Base-by-base conservation (phyloP, 2,888 invertebrate species). In the Trichopria drosophilae region DNA sequence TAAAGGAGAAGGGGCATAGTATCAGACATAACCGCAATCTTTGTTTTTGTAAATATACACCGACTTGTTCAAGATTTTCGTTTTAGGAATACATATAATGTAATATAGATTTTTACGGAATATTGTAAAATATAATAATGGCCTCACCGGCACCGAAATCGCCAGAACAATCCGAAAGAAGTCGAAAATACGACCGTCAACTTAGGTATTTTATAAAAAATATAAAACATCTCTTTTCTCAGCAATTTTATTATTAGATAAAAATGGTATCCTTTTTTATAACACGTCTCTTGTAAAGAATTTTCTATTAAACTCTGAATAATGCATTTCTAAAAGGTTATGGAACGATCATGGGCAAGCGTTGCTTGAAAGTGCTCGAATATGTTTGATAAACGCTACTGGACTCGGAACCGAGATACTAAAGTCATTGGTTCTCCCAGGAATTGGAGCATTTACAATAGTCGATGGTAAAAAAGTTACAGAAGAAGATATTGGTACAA, bases 331-430 rank as follows among this genome's bases (percentile, higher is more conserved):
- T 59, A 55, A 2, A 64, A 90, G 93, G 70, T 81, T 99, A 65
- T 99, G 99, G 99, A 98, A 98, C 56, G 98, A 99, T 73, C 95
- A 97, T 77, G 99, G 99, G 0, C 99, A 99, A 78, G 77, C 82
- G 57, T 82, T 90, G 3, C 79, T 99, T 49, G 97, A 98, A 80
- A 82, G 83, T 56, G 87, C 95, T 12, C 89, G 91, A 73, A 85
- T 98, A 62, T 98, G 97, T 73, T 76, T 99, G 18, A 87, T 99
- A 58, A 95, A 96, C 77, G 96, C 94, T 1, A 92, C 89, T 31
- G 92, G 91, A 5, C 80, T 93, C 36, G 97, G 97, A 10, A 95
- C 97, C 18, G 99, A 99, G 80, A 86, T 92, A 49, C 77, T 99
- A 20, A 99, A 99, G 76, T 93, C 93, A 19, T 82, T 99, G 22